These are phyloP conservation scores for Larimichthys polyactis DNA, from an alignment of 2,113 vertebrate species.

Conservation along the genomic window DNA sequence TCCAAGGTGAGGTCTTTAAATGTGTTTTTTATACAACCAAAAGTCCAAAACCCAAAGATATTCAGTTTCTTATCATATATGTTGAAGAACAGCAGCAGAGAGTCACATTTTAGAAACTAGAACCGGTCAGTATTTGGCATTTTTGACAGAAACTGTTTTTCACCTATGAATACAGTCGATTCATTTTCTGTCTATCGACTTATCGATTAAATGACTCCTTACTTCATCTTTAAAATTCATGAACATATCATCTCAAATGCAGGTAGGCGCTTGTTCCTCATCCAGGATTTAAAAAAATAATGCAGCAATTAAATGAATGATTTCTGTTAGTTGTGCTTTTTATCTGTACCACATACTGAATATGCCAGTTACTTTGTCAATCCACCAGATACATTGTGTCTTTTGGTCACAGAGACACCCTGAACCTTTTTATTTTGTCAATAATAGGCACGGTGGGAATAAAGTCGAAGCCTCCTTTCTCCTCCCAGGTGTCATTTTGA, in stretches of 20 bases:
- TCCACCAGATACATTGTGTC: constrained; percentile 2
- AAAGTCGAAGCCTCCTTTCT: constrained; percentile 37
- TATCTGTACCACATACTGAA: background rate
- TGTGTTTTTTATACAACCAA: background rate
- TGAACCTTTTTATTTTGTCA: constrained; percentile 44
- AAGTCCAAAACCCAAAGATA: background rate
- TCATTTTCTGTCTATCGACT: background rate
- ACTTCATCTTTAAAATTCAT: background rate
- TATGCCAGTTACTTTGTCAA: background rate
- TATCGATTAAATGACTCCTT: background rate
- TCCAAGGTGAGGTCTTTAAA: too few relatives aligned
- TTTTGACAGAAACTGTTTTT: background rate
- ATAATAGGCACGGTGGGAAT: constrained; percentile 39
- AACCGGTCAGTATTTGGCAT: background rate
- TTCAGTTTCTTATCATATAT: background rate
- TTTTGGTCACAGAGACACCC: constrained; percentile 9
- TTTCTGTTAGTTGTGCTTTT: background rate
- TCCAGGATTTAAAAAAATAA: background rate
- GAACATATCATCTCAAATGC: background rate
- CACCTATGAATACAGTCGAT: background rate
- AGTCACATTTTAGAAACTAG: background rate
- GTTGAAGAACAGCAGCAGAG: background rate
- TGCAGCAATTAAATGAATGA: background rate
- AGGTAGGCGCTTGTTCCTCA: background rate
- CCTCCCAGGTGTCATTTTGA: constrained; percentile 41